Evolutionary conservation across 2,888 invertebrate species (phyloP).

Genomic region (Caenorhabditis sp.): DNA sequence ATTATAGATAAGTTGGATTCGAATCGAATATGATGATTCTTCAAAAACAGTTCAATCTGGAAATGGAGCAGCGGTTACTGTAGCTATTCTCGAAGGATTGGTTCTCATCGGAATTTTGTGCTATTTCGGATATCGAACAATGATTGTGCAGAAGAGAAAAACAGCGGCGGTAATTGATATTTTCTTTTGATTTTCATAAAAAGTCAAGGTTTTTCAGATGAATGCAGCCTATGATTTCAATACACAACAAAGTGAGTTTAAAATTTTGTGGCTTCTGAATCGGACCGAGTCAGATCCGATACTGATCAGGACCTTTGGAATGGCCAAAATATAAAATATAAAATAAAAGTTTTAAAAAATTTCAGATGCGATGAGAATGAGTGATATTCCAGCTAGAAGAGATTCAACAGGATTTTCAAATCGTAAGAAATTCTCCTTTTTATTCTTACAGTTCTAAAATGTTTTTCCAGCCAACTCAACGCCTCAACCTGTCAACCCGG

Average conservation of each 20-base stretch:
- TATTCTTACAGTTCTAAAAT: background rate
- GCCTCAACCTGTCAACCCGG: too few relatives aligned
- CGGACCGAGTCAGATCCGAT: too few relatives aligned
- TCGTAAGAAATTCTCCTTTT: background rate
- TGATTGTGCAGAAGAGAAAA: constrained; percentile 12
- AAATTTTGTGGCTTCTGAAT: too few relatives aligned
- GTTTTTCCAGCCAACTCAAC: background rate
- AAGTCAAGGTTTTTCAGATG: background rate
- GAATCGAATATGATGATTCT: constrained; percentile 10
- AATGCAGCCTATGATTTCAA: background rate
- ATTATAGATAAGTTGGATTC: constrained; percentile 9
- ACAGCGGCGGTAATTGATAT: background rate
- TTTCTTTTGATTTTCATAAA: background rate
- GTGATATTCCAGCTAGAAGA: constrained; percentile 25
- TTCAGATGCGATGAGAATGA: constrained; percentile 27
- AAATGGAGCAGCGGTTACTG: constrained; percentile 32
- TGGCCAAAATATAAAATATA: background rate
- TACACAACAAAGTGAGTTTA: background rate
- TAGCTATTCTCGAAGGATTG: constrained; percentile 34
- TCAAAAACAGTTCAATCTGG: background rate
- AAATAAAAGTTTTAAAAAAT: background rate
- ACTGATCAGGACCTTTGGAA: too few relatives aligned
- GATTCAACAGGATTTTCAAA: background rate
- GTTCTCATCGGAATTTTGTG: constrained; percentile 28
- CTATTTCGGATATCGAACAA: constrained; percentile 28